Evolutionary conservation across 2,888 invertebrate genomes (phyloP).

Genomic region (Cyaniris semiargus): DNA sequence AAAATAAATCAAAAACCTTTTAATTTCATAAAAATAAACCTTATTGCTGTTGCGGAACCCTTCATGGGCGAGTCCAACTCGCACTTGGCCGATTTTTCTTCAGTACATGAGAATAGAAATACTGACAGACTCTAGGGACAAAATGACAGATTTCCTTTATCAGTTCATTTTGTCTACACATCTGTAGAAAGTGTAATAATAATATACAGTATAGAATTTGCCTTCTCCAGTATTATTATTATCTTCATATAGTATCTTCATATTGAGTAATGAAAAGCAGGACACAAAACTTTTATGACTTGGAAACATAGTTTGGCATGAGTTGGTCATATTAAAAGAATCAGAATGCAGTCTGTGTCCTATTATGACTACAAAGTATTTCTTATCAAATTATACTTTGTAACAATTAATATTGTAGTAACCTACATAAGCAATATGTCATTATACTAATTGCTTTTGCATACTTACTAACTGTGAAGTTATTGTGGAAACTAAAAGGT

Average conservation of each 20-base stretch:
- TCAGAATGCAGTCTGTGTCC: neutral
- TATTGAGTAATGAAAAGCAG: neutral
- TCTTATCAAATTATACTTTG: neutral
- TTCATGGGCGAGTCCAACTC: no score
- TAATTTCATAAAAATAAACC: no score
- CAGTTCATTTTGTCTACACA: neutral
- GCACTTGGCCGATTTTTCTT: no score
- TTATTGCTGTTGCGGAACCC: no score
- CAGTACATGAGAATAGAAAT: no score
- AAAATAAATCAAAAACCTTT: no score
- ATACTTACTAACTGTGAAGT: neutral
- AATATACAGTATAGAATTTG: neutral
- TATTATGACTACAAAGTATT: neutral
- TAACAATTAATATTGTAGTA: neutral
- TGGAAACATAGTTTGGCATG: no score
- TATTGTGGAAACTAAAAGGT: neutral
- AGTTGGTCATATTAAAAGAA: neutral
- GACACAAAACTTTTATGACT: neutral
- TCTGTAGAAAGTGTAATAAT: neutral
- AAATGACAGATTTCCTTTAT: neutral
- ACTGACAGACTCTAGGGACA: no score
- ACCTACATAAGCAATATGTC: neutral
- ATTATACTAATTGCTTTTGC: neutral
- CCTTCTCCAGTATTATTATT: no score
- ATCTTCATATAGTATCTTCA: no score